These are phyloP conservation scores for Dysdera silvatica DNA, from an alignment of 1,140 invertebrate species.

Conservation along the genomic window DNA sequence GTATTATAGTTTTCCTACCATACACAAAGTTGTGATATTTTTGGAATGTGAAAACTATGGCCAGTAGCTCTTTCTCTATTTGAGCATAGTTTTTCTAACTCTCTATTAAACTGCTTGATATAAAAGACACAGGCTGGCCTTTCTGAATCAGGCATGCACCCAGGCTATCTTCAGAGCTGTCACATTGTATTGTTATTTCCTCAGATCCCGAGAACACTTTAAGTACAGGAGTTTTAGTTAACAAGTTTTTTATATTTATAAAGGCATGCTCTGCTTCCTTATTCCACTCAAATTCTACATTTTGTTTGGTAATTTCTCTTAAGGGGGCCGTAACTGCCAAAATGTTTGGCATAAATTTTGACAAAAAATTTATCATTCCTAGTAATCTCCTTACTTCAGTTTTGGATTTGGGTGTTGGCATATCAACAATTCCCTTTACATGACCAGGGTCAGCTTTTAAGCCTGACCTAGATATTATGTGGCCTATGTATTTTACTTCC, in stretches of 20 bases:
- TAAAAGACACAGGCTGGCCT: conserved; percentile 5
- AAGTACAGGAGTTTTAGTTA: conserved; percentile 9
- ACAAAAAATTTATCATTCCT: conserved; percentile 16
- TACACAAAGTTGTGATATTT: conserved; percentile 46
- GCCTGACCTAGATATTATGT: background rate
- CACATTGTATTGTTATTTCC: background rate
- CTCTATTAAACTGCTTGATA: background rate
- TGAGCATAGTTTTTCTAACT: conserved; percentile 41
- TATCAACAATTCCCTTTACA: conserved; percentile 27
- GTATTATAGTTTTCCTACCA: conserved; percentile 44
- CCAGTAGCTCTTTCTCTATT: conserved; percentile 48
- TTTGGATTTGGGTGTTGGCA: conserved; percentile 14
- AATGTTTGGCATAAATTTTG: conserved; percentile 12
- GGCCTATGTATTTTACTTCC: conserved; percentile 17
- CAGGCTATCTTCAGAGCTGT: conserved; percentile 3
- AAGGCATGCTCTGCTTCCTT: conserved; percentile 1
- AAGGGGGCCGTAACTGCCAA: too few relatives aligned
- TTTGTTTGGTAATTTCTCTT: conserved; percentile 34
- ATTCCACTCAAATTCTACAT: conserved; percentile 12
- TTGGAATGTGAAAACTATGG: conserved; percentile 44
- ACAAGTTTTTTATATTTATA: conserved; percentile 5
- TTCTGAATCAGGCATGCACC: background rate
- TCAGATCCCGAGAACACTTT: conserved; percentile 33
- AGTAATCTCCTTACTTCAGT: conserved; percentile 8
- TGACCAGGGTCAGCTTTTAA: conserved; percentile 39